Evolutionary conservation across 2,113 vertebrate species (phyloP).

Genomic region (Oreochromis aureus): DNA sequence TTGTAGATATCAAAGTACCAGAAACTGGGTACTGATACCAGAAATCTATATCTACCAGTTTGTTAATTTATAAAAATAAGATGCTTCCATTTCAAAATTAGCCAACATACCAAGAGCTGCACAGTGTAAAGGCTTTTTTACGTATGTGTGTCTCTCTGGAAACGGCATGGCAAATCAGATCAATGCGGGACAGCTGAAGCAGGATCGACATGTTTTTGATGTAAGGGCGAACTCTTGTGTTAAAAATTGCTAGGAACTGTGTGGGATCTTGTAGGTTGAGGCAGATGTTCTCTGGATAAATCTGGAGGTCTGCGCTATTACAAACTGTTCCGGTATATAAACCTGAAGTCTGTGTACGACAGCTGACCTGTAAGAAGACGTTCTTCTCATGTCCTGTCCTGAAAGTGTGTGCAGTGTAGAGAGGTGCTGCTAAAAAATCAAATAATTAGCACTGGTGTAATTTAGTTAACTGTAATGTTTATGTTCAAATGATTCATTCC

Average conservation of each 20-base stretch:
- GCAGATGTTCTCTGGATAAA: not conserved
- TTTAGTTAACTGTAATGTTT: not conserved
- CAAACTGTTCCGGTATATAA: not conserved
- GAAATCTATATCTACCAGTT: not conserved
- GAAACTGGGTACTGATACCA: not conserved
- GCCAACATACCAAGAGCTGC: not conserved
- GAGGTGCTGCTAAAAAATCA: not conserved
- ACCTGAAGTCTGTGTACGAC: not conserved
- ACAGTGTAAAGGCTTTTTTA: not conserved
- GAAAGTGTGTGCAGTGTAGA: not conserved
- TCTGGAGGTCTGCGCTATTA: not conserved
- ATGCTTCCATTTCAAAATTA: not conserved
- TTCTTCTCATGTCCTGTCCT: not conserved
- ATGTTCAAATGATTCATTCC: not conserved
- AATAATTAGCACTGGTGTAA: not conserved
- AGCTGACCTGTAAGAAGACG: not conserved
- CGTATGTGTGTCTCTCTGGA: not conserved
- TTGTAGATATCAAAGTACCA: not conserved
- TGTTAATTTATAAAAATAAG: not conserved
- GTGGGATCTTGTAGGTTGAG: not conserved
- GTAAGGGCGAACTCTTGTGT: not conserved
- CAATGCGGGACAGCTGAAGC: not conserved
- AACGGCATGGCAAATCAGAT: not conserved
- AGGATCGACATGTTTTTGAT: not conserved
- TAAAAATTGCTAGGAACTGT: not conserved